These are phyloP conservation scores for Tineola bisselliella DNA, from an alignment of 2,888 invertebrate species.

Conservation along the genomic window DNA sequence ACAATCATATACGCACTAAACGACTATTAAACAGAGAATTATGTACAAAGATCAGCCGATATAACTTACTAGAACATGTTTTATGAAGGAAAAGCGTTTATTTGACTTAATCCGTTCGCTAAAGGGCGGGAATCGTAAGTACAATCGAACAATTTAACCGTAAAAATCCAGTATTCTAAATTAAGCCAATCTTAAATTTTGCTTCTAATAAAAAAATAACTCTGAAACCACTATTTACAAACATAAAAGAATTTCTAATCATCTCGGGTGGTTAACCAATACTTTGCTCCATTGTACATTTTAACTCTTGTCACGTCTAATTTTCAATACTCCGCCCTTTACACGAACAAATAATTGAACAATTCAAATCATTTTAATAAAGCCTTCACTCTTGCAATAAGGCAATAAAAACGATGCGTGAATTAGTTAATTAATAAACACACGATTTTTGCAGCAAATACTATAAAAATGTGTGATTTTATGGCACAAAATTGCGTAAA, in stretches of 20 bases:
- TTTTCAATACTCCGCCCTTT: too few species aligned
- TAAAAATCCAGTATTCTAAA: too few species aligned
- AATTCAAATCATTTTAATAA: constrained; percentile 52
- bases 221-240: too few species aligned
- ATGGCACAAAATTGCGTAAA: background rate
- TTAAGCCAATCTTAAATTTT: too few species aligned
- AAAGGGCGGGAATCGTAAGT: too few species aligned
- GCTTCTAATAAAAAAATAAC: too few species aligned
- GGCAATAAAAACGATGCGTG: constrained; percentile 54
- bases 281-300: too few species aligned
- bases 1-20: constrained; percentile 18
- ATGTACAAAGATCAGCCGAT: constrained; percentile 64
- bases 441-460: constrained; percentile 60
- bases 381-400: constrained; percentile 47
- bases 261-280: too few species aligned
- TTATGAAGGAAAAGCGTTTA: constrained; percentile 25
- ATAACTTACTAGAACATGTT: constrained; percentile 44
- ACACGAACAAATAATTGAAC: too few species aligned
- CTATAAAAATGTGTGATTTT: constrained; percentile 57
- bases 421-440: constrained; percentile 31
- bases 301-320: too few species aligned
- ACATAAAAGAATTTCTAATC: too few species aligned
- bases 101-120: background rate
- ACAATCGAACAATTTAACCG: too few species aligned
- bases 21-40: constrained; percentile 29